Evolutionary conservation across 2,113 vertebrate species (phyloP).

Genomic region (Sterna hirundo): DNA sequence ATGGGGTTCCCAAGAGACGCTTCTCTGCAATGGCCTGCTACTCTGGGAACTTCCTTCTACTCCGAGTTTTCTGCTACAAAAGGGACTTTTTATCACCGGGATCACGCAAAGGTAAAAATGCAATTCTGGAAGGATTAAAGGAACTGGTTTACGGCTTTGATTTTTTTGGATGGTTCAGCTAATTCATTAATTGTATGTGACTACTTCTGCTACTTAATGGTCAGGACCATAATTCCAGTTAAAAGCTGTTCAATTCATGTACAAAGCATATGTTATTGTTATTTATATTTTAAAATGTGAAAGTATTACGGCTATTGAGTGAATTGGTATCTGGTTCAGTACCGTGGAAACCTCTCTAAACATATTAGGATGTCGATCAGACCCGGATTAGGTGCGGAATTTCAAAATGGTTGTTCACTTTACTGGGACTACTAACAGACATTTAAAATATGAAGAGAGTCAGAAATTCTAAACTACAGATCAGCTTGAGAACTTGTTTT

Average conservation of each 20-base stretch:
- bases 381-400: not conserved
- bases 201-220: not conserved
- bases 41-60: not conserved
- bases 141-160: not conserved
- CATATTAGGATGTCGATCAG: not conserved
- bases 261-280: not conserved
- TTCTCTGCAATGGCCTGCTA: fast-evolving
- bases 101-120: not conserved
- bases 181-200: not conserved
- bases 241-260: not conserved
- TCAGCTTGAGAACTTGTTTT: not conserved
- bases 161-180: not conserved
- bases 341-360: not conserved
- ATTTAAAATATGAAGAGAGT: not conserved
- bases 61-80: not conserved
- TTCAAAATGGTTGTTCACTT: not conserved
- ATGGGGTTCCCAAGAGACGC: not conserved
- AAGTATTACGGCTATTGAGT: not conserved
- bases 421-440: not conserved
- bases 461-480: not conserved
- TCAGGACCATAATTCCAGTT: not conserved
- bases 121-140: not conserved
- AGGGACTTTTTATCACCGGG: not conserved
- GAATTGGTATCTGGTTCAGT: not conserved
- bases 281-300: not conserved